These are phyloP conservation scores for Caenorhabditis angaria DNA, from an alignment of 2,888 invertebrate species.

Conservation along the genomic window DNA sequence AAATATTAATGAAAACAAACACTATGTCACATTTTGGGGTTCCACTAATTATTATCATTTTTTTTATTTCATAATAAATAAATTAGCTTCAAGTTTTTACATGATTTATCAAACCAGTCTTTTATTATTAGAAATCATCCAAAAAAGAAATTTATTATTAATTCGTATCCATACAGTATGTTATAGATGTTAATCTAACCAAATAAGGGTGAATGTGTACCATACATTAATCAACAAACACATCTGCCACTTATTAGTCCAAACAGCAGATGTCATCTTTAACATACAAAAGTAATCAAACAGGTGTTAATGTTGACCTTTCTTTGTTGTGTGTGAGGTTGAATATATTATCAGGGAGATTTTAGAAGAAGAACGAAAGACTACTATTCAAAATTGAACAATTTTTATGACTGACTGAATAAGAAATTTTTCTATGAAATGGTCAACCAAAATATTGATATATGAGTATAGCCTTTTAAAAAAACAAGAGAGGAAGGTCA, in stretches of 20 bases:
- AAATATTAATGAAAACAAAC: too few species aligned
- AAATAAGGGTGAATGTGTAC: neutral
- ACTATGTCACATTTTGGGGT: too few species aligned
- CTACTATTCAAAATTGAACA: too few species aligned
- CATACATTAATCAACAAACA: neutral
- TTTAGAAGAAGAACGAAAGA: too few species aligned
- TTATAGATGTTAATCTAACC: neutral
- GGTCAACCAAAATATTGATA: too few species aligned
- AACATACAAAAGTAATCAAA: neutral
- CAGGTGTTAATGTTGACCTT: constrained; percentile 2
- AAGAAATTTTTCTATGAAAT: neutral
- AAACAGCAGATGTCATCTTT: neutral
- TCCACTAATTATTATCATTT: too few species aligned
- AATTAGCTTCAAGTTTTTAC: too few species aligned
- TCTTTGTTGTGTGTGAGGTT: neutral
- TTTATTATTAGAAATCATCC: neutral
- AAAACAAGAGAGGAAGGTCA: too few species aligned
- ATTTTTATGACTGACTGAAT: neutral
- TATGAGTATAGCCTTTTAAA: too few species aligned
- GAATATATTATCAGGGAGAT: neutral
- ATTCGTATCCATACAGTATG: neutral
- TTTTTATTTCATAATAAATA: too few species aligned
- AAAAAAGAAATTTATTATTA: too few species aligned
- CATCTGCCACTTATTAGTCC: neutral
- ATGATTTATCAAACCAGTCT: neutral